A percentile compares a stretch with the other conserved stretches of the same genome.
Conservation (phyloP, 1,140 invertebrate species). For the Drosophila eugracilis region DNA sequence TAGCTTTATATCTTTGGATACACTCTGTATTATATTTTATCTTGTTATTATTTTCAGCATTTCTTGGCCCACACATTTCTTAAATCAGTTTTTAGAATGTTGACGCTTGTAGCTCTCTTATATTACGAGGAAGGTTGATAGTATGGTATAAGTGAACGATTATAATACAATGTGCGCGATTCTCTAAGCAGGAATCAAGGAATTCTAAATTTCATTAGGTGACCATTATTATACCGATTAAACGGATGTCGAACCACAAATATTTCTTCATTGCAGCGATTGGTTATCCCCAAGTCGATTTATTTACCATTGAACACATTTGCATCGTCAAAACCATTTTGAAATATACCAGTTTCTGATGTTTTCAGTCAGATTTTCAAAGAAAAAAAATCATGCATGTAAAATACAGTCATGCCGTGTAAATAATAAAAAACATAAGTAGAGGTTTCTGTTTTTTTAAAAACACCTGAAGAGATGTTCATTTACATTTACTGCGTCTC, state of each 20-base stretch:
- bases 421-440: constrained; percentile 8
- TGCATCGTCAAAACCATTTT: constrained; percentile 1
- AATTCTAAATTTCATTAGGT: constrained; percentile 1
- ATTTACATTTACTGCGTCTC: too few relatives aligned
- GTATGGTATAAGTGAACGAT: not conserved
- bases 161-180: constrained; percentile 3
- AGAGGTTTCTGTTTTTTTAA: not conserved
- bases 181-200: not conserved
- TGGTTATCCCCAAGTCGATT: not conserved
- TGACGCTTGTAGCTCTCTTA: not conserved
- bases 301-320: not conserved
- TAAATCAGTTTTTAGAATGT: not conserved
- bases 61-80: not conserved
- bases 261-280: not conserved
- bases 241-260: not conserved
- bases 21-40: not conserved
- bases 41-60: not conserved
- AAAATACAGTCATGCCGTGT: constrained; percentile 7
- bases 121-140: not conserved
- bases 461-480: not conserved
- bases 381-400: constrained; percentile 4
- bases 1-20: not conserved
- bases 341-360: not conserved
- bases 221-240: not conserved
- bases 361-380: not conserved